Evolutionary conservation across 2,797 vertebrate species (phyloP), one percentile per base, ranked within the genome.

Genomic region (Psittacula derbiana): DNA sequence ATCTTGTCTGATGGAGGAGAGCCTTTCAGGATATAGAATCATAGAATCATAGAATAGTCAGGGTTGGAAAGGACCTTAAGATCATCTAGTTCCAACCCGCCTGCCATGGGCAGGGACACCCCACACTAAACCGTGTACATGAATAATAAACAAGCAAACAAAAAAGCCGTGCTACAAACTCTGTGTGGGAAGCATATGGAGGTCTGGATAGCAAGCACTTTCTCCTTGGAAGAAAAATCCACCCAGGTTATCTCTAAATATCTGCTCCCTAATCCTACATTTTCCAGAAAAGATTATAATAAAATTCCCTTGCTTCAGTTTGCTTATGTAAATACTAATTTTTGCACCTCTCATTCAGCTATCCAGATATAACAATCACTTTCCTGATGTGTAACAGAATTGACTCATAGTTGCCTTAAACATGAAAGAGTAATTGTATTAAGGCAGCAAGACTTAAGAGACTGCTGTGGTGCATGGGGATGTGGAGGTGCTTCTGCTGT

Each of bases 351-450:
- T 62, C 58, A 44, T 82, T 87, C 55, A 74, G 58, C 50, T 93
- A 84, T 80, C 79, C 61, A 64, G 82, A 78, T 93, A 80, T 17
- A 62, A 95, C 94, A 96, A 31, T 55, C 33, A 49, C 36, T 67
- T 78, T 40, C 67, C 50, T 83, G 53, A 50, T 58, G 20, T 38
- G 11, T 65, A 80, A 62, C 28, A 70, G 64, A 23, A 65, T 57
- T 2, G 10, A 44, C 31, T 72, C 62, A 21, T 2, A 47, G 25
- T 43, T 90, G 47, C 47, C 40, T 90, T 89, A 90, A 58, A 58
- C 4, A 7, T 25, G 33, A 58, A 36, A 58, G 57, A 36, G 15
- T 58, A 36, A 58, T 58, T 58, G 15, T 58, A 17, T 58, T 58
- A 66, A 86, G 65, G 75, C 58, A 46, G 78, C 7, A 25, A 33